Conservation (phyloP, 2,113 vertebrate genomes). For the Hypocryptadius cinnamomeus region DNA sequence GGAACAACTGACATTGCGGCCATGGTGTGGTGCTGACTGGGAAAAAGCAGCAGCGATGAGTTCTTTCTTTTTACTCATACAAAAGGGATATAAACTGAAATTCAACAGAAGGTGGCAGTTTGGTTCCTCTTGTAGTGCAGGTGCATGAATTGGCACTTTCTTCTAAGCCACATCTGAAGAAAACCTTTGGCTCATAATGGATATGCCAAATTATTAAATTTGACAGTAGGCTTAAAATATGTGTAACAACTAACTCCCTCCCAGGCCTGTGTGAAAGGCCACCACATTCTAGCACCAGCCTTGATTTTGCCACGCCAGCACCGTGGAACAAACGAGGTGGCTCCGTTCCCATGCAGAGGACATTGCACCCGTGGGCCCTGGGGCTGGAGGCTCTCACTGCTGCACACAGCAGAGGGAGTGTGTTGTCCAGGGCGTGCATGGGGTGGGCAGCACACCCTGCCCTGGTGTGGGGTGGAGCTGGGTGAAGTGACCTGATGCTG, state of each 20-base stretch:
- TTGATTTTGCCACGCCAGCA: not conserved
- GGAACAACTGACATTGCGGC: not conserved
- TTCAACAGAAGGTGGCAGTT: constrained; percentile 22
- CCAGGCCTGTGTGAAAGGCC: not conserved
- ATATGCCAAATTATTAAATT: constrained; percentile 29
- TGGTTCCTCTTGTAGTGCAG: constrained; percentile 13
- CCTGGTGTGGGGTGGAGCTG: not conserved
- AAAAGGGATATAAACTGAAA: not conserved
- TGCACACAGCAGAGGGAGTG: not conserved
- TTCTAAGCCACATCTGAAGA: constrained; percentile 53
- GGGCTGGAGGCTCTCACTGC: not conserved
- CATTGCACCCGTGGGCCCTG: not conserved
- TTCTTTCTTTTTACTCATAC: not conserved
- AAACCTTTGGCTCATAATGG: constrained; percentile 23
- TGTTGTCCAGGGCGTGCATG: fast-evolving
- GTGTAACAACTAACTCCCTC: not conserved
- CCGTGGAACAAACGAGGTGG: not conserved
- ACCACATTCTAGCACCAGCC: not conserved
- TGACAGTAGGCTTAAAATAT: not conserved
- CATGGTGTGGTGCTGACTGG: not conserved
- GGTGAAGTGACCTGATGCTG: not conserved
- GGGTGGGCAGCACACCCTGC: fast-evolving
- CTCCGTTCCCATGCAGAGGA: not conserved
- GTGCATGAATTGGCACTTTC: constrained; percentile 26
- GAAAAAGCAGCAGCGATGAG: not conserved